Percentiles rank a stretch among this genome's conserved stretches.
Conservation (phyloP, 92 coral and sea anemone genomes). For the Porites evermanni region DNA sequence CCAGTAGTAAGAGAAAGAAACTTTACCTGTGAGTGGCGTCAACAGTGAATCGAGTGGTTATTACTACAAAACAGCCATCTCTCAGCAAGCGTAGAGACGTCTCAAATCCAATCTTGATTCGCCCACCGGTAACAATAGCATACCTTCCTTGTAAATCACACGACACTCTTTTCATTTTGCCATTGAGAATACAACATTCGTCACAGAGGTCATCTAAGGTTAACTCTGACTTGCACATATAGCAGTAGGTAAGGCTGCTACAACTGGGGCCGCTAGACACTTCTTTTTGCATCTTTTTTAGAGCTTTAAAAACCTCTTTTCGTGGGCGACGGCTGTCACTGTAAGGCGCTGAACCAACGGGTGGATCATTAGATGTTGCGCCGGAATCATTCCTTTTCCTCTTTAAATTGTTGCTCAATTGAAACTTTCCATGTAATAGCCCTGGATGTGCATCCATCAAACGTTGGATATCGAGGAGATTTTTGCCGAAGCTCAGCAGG, state of each 20-base stretch:
- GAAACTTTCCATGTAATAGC: constrained; percentile 10
- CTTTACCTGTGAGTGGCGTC: constrained; percentile 15
- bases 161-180: constrained; percentile 28
- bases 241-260: not conserved
- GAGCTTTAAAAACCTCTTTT: constrained; percentile 29
- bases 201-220: constrained; percentile 3
- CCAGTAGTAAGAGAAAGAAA: too few relatives aligned
- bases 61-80: constrained; percentile 48
- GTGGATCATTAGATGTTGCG: not conserved
- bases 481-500: constrained; percentile 29
- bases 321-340: constrained; percentile 44
- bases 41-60: constrained; percentile 47
- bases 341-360: constrained; percentile 3
- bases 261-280: not conserved
- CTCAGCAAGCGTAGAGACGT: constrained; percentile 42
- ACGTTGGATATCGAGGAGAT: constrained; percentile 26
- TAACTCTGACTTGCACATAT: constrained; percentile 28
- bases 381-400: constrained; percentile 10
- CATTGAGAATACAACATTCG: constrained; percentile 19
- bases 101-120: constrained; percentile 57
- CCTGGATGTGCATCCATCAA: constrained; percentile 51
- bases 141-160: constrained; percentile 43
- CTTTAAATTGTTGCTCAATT: not conserved
- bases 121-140: constrained; percentile 50
- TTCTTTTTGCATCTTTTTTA: not conserved